phyloP scores from a whole-genome alignment of 2,888 invertebrate genomes.

The Agrochola circellaris region DNA sequence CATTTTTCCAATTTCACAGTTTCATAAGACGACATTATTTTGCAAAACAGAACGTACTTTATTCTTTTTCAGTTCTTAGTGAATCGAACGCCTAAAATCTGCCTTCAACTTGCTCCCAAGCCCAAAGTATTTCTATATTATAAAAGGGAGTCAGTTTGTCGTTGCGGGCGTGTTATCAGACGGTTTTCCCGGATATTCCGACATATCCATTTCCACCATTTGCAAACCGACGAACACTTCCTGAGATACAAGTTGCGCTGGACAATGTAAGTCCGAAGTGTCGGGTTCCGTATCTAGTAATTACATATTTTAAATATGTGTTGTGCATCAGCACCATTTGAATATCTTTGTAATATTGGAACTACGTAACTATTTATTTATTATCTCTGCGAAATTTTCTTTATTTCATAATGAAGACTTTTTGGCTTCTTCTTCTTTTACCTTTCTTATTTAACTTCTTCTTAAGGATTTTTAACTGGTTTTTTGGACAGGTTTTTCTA shows the following conservation, averaged over 20 bases:
- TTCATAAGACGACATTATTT: background rate
- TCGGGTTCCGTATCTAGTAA: slow-evolving; percentile 33
- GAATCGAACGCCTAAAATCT: background rate
- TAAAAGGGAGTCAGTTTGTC: slow-evolving; percentile 20
- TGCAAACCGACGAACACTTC: slow-evolving; percentile 61
- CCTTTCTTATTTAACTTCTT: background rate
- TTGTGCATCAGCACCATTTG: background rate
- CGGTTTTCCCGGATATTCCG: slow-evolving; percentile 69
- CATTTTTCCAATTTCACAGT: background rate
- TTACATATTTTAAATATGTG: background rate
- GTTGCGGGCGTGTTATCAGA: slow-evolving; percentile 59
- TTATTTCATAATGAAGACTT: background rate
- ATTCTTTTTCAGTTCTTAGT: background rate
- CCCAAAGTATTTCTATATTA: background rate
- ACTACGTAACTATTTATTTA: background rate
- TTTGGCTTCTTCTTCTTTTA: background rate
- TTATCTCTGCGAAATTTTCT: background rate
- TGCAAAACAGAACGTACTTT: background rate
- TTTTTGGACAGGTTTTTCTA: background rate
- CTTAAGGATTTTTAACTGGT: background rate
- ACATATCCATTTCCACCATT: slow-evolving; percentile 70
- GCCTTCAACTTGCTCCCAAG: background rate
- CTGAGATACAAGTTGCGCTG: slow-evolving; percentile 38
- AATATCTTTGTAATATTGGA: background rate
- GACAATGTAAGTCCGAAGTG: background rate